Evolutionary conservation across 1,140 invertebrate genomes (phyloP).

Genomic region (Mactra quadrangularis): DNA sequence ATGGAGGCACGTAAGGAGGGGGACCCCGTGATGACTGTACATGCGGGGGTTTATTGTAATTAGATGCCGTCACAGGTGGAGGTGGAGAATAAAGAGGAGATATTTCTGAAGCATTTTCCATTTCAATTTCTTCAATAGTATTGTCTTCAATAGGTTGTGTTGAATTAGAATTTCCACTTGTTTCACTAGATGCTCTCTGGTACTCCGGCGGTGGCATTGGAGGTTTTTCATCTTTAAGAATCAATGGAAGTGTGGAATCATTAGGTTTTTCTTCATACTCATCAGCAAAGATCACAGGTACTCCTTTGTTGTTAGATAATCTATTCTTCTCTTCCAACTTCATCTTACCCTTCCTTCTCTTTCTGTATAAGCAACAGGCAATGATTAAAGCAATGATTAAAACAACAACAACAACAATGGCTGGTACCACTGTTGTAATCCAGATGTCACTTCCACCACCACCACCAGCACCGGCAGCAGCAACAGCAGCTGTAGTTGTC

Average conservation of each 20-base stretch:
- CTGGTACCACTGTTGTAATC: constrained; percentile 95
- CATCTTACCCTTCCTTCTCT: constrained; percentile 92
- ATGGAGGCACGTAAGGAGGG: constrained; percentile 79
- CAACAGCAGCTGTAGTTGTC: constrained; percentile 69
- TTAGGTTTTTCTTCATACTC: constrained; percentile 94
- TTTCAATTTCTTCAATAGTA: constrained; percentile 77
- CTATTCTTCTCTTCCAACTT: constrained; percentile 87
- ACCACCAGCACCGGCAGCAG: constrained; percentile 58
- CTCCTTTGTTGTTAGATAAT: constrained; percentile 93
- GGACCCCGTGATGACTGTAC: constrained; percentile 76
- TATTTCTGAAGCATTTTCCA: constrained; percentile 77
- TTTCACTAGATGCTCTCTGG: constrained; percentile 85
- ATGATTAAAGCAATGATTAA: constrained; percentile 93
- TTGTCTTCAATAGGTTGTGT: constrained; percentile 83
- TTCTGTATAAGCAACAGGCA: constrained; percentile 94
- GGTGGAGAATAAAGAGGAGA: constrained; percentile 90
- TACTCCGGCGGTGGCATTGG: constrained; percentile 92
- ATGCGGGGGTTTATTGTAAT: constrained; percentile 82
- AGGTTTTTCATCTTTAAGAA: constrained; percentile 96
- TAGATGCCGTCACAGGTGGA: constrained; percentile 89
- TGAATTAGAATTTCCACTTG: constrained; percentile 79
- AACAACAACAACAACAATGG: constrained; percentile 95
- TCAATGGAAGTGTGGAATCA: constrained; percentile 94
- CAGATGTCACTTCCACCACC: constrained; percentile 89
- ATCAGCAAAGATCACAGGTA: constrained; percentile 96